Evolutionary conservation across 2,888 invertebrate species (phyloP).

Genomic region (Apotomis betuletana): DNA sequence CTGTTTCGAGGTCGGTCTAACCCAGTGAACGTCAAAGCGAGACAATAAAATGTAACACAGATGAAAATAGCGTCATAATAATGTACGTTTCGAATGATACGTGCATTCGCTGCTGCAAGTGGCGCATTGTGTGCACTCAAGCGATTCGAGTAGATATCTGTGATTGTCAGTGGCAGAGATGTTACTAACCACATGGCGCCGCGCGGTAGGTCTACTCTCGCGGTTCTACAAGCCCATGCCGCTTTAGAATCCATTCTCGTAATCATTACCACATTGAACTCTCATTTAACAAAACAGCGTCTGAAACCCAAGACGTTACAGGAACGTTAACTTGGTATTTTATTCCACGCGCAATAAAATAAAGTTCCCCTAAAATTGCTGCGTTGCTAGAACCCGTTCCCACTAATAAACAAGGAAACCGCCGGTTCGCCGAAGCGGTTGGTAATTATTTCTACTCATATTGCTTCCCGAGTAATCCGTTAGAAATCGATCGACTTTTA

Average conservation of each 20-base stretch:
- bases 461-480: slow-evolving; percentile 81
- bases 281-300: slow-evolving; percentile 17
- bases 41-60: slow-evolving; percentile 8
- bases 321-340: slow-evolving; percentile 16
- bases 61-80: slow-evolving; percentile 19
- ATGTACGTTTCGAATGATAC: neutral
- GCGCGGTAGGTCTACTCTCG: slow-evolving; percentile 68
- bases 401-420: slow-evolving; percentile 80
- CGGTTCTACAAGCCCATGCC: slow-evolving; percentile 55
- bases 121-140: slow-evolving; percentile 53
- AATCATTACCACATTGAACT: slow-evolving; percentile 34
- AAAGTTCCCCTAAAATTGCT: slow-evolving; percentile 51
- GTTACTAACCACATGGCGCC: slow-evolving; percentile 80
- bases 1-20: neutral
- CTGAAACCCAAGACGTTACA: slow-evolving; percentile 11
- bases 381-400: slow-evolving; percentile 67
- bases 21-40: neutral
- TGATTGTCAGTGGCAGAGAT: slow-evolving; percentile 70
- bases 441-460: slow-evolving; percentile 77
- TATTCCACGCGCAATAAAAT: slow-evolving; percentile 47
- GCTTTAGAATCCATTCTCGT: slow-evolving; percentile 20
- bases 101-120: slow-evolving; percentile 40
- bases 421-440: slow-evolving; percentile 75
- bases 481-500: slow-evolving; percentile 83
- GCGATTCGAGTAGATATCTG: slow-evolving; percentile 62